Conservation (phyloP, 2,888 invertebrate genomes). For the Tinea semifulvella region DNA sequence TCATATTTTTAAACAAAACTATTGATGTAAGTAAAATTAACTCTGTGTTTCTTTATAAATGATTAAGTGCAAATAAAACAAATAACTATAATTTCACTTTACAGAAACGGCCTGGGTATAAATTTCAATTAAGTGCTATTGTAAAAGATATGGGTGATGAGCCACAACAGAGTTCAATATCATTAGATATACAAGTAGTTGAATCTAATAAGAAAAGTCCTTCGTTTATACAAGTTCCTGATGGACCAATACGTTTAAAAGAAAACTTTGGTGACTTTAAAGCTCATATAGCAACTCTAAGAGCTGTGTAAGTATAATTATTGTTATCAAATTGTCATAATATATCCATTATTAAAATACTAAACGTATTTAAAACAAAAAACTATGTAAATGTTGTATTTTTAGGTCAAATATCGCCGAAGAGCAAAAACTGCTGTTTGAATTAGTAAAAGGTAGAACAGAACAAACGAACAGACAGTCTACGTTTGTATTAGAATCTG, state of each 20-base stretch:
- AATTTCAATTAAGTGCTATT: conserved; percentile 75
- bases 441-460: conserved; percentile 82
- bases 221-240: conserved; percentile 71
- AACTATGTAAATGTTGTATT: no score
- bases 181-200: conserved; percentile 84
- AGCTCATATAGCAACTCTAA: conserved; percentile 73
- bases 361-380: no score
- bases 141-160: conserved; percentile 81
- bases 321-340: not conserved
- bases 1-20: conserved; percentile 76
- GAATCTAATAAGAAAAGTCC: conserved; percentile 89
- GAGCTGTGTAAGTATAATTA: conserved; percentile 70
- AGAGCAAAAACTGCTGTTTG: conserved; percentile 78
- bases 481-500: conserved; percentile 75
- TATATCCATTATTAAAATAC: no score
- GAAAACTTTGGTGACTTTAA: conserved; percentile 81
- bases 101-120: conserved; percentile 70
- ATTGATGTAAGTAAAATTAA: conserved; percentile 66
- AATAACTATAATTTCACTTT: conserved; percentile 16
- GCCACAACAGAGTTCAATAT: conserved; percentile 74
- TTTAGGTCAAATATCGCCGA: conserved; percentile 78
- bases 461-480: conserved; percentile 86
- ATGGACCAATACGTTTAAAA: conserved; percentile 70
- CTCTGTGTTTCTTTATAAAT: not conserved
- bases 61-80: not conserved